Conservation (phyloP, 2,113 vertebrate species). For the Larimichthys polyactis region DNA sequence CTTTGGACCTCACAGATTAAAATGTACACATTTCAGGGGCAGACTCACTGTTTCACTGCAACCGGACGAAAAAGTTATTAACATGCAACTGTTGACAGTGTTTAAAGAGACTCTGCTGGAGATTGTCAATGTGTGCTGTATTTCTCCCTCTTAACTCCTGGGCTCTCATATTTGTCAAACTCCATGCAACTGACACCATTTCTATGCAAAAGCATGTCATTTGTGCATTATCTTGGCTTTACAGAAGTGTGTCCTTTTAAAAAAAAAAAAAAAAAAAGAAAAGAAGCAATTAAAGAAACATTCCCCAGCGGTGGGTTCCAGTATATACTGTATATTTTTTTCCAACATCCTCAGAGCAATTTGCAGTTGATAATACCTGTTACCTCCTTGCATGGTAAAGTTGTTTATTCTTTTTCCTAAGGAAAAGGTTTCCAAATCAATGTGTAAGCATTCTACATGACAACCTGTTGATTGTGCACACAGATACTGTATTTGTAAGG, state of each 20-base stretch:
- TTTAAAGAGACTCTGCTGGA: constrained; percentile 56
- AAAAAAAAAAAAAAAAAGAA: background rate
- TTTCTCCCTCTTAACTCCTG: constrained; percentile 23
- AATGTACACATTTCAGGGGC: constrained; percentile 8
- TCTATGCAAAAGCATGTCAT: constrained; percentile 83
- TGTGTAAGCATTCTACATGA: constrained; percentile 79
- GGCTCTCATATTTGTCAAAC: constrained; percentile 55
- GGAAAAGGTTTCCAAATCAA: constrained; percentile 80
- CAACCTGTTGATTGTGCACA: constrained; percentile 60
- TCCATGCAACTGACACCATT: constrained; percentile 47
- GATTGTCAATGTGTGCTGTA: constrained; percentile 49
- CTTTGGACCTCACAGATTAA: constrained; percentile 81
- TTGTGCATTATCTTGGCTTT: constrained; percentile 66
- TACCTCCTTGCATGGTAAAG: constrained; percentile 84
- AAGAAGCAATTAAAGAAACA: background rate
- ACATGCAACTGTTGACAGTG: constrained; percentile 59
- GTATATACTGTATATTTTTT: constrained; percentile 62
- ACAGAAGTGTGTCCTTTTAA: constrained; percentile 64
- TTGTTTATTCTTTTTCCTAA: constrained; percentile 83
- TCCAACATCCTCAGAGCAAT: constrained; percentile 53
- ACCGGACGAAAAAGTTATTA: constrained; percentile 12
- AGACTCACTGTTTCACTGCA: background rate
- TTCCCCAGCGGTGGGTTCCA: constrained; percentile 40
- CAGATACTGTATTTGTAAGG: constrained; percentile 56
- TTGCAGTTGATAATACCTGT: constrained; percentile 63